phyloP scores from a whole-genome alignment of 2,113 vertebrate species.

The Lycaon pictus region DNA sequence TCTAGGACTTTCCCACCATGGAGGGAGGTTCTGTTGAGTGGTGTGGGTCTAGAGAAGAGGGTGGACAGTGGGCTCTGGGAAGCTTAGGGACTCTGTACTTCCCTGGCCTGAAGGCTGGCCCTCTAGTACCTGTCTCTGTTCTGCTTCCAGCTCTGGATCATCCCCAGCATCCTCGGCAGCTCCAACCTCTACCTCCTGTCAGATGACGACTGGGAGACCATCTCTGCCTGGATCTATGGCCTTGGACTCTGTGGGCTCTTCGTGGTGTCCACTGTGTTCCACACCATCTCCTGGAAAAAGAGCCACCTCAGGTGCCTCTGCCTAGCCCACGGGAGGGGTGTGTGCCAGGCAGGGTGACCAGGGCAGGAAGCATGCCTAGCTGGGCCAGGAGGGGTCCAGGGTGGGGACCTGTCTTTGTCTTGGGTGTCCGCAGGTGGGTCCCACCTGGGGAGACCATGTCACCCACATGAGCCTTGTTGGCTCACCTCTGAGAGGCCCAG shows the following conservation, averaged over 20 bases:
- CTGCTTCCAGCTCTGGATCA: constrained; percentile 92
- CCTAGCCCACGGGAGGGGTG: rapidly evolving
- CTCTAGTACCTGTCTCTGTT: not conserved
- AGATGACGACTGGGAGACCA: constrained; percentile 93
- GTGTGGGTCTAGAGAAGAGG: not conserved
- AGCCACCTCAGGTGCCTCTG: constrained; percentile 93
- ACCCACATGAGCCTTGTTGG: rapidly evolving
- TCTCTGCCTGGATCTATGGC: constrained; percentile 97
- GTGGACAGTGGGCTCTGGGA: rapidly evolving
- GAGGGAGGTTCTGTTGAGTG: not conserved
- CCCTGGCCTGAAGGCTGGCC: not conserved
- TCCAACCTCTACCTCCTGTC: constrained; percentile 95
- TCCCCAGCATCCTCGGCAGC: constrained; percentile 96
- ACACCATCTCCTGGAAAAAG: constrained; percentile 98
- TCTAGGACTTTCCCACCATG: not conserved
- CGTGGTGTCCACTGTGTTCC: constrained; percentile 96
- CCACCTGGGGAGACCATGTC: not conserved
- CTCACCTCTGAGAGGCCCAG: rapidly evolving
- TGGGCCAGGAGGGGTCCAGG: not conserved
- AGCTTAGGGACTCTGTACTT: rapidly evolving
- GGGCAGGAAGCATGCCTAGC: not conserved
- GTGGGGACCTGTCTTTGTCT: not conserved
- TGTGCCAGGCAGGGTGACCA: rapidly evolving
- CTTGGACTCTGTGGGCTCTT: constrained; percentile 96
- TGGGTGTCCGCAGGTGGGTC: rapidly evolving